Conservation (phyloP, 2,888 invertebrate genomes). For the Dyspetes luteomarginatus region DNA sequence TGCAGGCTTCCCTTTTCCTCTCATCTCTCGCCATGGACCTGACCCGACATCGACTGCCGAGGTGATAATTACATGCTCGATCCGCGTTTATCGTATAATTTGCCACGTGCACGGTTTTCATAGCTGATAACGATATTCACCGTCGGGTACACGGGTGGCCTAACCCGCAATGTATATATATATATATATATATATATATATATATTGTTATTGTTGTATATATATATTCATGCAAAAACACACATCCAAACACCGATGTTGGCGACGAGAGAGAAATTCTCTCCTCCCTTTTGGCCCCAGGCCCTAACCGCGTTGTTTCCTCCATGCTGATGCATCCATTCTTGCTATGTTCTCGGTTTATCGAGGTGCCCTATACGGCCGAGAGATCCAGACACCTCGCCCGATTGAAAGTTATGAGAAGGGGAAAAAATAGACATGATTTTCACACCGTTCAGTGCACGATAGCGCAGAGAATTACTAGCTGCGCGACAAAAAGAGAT, state of each 20-base stretch:
- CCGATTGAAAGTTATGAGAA: conserved; percentile 33
- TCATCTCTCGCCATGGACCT: conserved; percentile 21
- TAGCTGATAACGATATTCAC: conserved; percentile 77
- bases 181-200: conserved; percentile 26
- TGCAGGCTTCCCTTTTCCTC: conserved; percentile 10
- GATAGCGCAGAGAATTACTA: neutral
- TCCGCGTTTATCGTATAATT: conserved; percentile 80
- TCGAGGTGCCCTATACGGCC: neutral
- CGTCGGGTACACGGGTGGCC: conserved; percentile 49
- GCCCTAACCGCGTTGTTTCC: conserved; percentile 16
- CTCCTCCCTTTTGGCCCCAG: conserved; percentile 13
- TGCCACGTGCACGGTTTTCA: conserved; percentile 77
- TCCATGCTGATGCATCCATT: conserved; percentile 10
- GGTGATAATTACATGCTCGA: conserved; percentile 81
- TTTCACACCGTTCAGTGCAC: neutral
- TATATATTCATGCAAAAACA: neutral
- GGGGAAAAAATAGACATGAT: neutral
- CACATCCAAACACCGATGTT: neutral
- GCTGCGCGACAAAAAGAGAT: too few relatives aligned
- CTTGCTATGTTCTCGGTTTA: conserved; percentile 17
- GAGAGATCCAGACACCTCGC: neutral
- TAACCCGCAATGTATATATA: conserved; percentile 46
- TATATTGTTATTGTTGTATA: conserved; percentile 1
- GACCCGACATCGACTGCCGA: conserved; percentile 71
- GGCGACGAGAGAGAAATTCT: conserved; percentile 40